Evolutionary conservation across 2,888 invertebrate species (phyloP).

Genomic region (Heliconius hortense): DNA sequence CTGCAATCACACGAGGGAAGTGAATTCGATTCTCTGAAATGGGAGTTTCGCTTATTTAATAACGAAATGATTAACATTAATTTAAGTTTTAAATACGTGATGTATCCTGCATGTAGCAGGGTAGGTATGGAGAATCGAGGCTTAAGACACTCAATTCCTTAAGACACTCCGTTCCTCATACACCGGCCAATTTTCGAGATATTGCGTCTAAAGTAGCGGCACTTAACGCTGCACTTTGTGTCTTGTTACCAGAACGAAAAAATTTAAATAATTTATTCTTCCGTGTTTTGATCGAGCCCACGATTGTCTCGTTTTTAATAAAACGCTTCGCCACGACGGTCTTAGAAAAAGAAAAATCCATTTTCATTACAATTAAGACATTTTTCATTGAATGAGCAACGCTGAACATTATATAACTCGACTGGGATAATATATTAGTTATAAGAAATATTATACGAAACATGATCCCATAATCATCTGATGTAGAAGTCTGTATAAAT

Average conservation of each 20-base stretch:
- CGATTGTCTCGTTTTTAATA: background rate
- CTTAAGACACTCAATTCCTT: too few species aligned
- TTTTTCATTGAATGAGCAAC: background rate
- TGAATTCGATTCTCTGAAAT: background rate
- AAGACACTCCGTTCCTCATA: too few species aligned
- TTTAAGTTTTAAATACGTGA: too few species aligned
- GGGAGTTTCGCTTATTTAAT: background rate
- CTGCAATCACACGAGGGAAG: background rate
- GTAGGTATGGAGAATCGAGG: too few species aligned
- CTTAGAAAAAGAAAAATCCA: background rate
- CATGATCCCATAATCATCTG: background rate
- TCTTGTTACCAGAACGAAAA: background rate
- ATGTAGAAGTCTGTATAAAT: background rate
- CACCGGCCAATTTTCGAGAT: too few species aligned
- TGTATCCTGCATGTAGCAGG: too few species aligned
- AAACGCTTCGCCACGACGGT: background rate
- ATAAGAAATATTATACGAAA: conserved; percentile 1
- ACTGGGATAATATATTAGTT: background rate
- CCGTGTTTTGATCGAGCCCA: background rate
- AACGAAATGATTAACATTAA: too few species aligned
- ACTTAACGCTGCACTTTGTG: background rate
- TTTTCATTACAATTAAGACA: background rate
- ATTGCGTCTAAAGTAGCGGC: background rate
- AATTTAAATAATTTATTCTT: background rate
- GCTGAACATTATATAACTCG: background rate